Evolutionary conservation across 1,140 invertebrate genomes (phyloP).

Genomic region (Scaptomyza hsui): DNA sequence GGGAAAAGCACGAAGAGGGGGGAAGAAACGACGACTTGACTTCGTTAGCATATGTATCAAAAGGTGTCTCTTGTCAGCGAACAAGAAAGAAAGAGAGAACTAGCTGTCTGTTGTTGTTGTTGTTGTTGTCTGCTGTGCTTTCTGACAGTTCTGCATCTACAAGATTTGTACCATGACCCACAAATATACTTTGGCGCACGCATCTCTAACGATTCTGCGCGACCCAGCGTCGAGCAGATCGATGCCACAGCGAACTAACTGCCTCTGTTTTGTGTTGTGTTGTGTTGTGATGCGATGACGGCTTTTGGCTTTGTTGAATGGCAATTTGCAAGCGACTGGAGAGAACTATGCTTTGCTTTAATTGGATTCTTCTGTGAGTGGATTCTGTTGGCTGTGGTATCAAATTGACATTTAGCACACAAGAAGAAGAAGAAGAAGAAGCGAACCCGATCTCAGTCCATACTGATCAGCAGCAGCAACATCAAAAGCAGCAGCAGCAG

Average conservation of each 20-base stretch:
- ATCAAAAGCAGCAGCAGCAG: conserved; percentile 25
- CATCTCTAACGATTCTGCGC: conserved; percentile 53
- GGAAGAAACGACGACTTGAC: conserved; percentile 24
- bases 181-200: conserved; percentile 77
- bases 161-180: conserved; percentile 78
- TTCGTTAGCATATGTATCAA: conserved; percentile 77
- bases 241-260: conserved; percentile 3
- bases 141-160: conserved; percentile 43
- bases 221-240: conserved; percentile 49
- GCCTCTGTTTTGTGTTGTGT: background rate
- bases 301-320: conserved; percentile 6
- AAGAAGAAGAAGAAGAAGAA: conserved; percentile 7
- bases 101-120: conserved; percentile 38
- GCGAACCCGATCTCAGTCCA: conserved; percentile 20
- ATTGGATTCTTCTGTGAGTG: conserved; percentile 67
- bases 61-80: conserved; percentile 77
- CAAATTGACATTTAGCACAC: conserved; percentile 82
- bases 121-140: too few relatives aligned
- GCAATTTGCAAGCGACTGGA: conserved; percentile 69
- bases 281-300: background rate
- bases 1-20: conserved; percentile 1
- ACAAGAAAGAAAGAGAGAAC: background rate
- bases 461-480: conserved; percentile 22
- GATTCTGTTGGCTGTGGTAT: conserved; percentile 40
- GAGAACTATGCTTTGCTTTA: conserved; percentile 59